phyloP scores from a whole-genome alignment of 2,797 vertebrate species.

The Salmo trutta region DNA sequence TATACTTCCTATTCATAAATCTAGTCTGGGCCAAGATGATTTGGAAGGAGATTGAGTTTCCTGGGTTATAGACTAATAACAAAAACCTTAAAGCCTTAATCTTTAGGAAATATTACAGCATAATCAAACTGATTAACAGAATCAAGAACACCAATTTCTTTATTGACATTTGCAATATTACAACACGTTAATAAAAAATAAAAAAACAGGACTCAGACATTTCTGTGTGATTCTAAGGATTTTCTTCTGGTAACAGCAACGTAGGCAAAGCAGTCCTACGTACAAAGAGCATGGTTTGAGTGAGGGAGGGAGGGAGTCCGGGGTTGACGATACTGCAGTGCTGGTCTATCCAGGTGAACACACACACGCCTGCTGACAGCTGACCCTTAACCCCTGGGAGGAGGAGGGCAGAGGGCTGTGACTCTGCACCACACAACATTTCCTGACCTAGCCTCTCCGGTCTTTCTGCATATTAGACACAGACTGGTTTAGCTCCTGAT shows the following conservation, averaged over 20 bases:
- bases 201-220: too few species aligned
- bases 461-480: slow-evolving; percentile 54
- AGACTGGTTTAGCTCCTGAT: slow-evolving; percentile 61
- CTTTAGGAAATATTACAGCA: not conserved
- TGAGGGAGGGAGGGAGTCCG: not conserved
- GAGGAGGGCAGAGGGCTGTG: slow-evolving; percentile 45
- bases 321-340: not conserved
- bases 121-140: not conserved
- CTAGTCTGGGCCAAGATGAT: slow-evolving; percentile 8
- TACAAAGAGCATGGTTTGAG: not conserved
- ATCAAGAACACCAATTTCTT: not conserved
- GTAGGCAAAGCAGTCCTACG: too few species aligned
- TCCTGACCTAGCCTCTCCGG: slow-evolving; percentile 41
- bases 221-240: too few species aligned
- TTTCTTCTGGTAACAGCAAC: not conserved
- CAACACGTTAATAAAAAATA: not conserved
- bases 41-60: slow-evolving; percentile 8
- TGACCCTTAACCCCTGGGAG: slow-evolving; percentile 55
- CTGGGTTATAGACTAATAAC: not conserved
- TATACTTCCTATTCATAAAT: slow-evolving; percentile 32
- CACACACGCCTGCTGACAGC: not conserved
- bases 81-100: not conserved
- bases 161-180: not conserved
- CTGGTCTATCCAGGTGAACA: slow-evolving; percentile 42
- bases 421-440: slow-evolving; percentile 30